A percentile compares a stretch with the other conserved stretches of the same genome.
phyloP scores from a whole-genome alignment of 1,140 invertebrate genomes.

The Trinorchestia longiramus region DNA sequence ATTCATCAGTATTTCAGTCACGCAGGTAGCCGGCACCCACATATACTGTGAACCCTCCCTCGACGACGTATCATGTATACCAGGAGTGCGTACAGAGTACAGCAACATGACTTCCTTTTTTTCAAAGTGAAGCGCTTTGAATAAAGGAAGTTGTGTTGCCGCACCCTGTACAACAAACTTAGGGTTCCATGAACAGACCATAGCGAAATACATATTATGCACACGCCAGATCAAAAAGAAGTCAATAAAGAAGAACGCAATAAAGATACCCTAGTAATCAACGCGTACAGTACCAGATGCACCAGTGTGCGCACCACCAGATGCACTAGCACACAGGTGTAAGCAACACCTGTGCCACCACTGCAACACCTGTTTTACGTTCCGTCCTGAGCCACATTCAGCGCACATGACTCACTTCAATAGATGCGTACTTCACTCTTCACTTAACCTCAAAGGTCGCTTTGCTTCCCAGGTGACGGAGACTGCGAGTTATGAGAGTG shows the following conservation, averaged over 20 bases:
- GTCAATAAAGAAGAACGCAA: neutral
- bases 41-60: too few species aligned
- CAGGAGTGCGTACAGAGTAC: too few species aligned
- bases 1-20: neutral
- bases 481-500: too few species aligned
- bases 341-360: neutral
- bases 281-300: neutral
- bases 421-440: neutral
- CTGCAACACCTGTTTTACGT: neutral
- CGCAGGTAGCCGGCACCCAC: too few species aligned
- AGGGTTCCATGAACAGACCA: neutral
- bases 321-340: neutral
- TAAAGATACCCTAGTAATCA: neutral
- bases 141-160: too few species aligned
- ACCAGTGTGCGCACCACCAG: neutral
- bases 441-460: too few species aligned
- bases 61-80: neutral
- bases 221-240: neutral
- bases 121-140: too few species aligned
- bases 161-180: too few species aligned
- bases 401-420: neutral
- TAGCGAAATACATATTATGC: neutral
- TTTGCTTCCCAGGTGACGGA: too few species aligned
- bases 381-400: neutral
- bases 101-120: too few species aligned